Evolutionary conservation across 2,113 vertebrate genomes (phyloP).

Genomic region (Sphaerodactylus townsendi): DNA sequence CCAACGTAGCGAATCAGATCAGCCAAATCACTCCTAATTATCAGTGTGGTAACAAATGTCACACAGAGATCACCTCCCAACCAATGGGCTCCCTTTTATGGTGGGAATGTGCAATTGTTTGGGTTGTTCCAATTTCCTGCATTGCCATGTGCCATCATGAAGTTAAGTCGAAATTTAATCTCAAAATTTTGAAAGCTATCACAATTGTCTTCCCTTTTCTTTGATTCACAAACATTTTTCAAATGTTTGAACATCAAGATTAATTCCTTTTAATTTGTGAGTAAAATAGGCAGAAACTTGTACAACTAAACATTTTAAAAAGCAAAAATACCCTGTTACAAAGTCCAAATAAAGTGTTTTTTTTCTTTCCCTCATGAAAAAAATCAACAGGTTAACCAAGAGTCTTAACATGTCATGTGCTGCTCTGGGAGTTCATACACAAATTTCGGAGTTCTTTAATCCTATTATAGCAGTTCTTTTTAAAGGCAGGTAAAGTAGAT

Average conservation of each 20-base stretch:
- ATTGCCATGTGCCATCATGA: not conserved
- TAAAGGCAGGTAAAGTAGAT: not conserved
- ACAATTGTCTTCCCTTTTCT: not conserved
- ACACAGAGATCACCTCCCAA: too few species aligned
- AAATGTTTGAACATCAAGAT: not conserved
- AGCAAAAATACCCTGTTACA: not conserved
- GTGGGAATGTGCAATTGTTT: too few species aligned
- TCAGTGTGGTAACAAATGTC: too few species aligned
- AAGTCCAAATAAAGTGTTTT: not conserved
- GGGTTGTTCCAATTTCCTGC: not conserved
- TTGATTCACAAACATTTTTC: not conserved
- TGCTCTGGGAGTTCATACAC: not conserved
- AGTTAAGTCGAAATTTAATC: not conserved
- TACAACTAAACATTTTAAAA: not conserved
- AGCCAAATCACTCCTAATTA: too few species aligned
- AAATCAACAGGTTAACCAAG: not conserved
- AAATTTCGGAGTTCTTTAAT: not conserved
- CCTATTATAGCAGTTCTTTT: not conserved
- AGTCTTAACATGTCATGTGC: not conserved
- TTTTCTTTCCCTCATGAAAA: not conserved
- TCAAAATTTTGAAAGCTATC: not conserved
- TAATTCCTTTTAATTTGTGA: too few species aligned
- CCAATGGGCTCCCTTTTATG: too few species aligned
- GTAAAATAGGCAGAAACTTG: not conserved
- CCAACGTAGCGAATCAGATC: too few species aligned